Percentiles rank a stretch among this genome's conserved stretches.
phyloP scores from a whole-genome alignment of 2,797 vertebrate species.

The Moxostoma hubbsi region DNA sequence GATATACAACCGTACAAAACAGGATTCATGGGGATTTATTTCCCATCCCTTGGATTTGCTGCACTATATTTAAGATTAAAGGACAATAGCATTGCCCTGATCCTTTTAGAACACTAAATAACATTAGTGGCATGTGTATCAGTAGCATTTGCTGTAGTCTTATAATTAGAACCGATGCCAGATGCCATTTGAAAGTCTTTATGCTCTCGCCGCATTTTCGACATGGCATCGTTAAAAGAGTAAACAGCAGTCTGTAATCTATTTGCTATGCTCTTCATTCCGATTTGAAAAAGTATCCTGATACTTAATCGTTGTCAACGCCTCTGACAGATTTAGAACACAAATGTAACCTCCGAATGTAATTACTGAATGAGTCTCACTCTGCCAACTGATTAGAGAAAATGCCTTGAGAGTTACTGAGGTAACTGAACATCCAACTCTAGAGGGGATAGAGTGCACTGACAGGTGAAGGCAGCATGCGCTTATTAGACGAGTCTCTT shows the following conservation, averaged over 20 bases:
- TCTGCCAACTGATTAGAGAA: slow-evolving; percentile 50
- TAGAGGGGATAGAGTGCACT: slow-evolving; percentile 36
- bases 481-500: slow-evolving; percentile 37
- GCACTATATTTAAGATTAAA: slow-evolving; percentile 7
- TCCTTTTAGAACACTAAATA: slow-evolving; percentile 19
- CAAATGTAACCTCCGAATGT: slow-evolving; percentile 49
- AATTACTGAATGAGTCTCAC: slow-evolving; percentile 51
- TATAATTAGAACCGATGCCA: slow-evolving; percentile 18
- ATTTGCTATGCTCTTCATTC: slow-evolving; percentile 44
- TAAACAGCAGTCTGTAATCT: slow-evolving; percentile 43
- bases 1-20: not conserved
- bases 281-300: slow-evolving; percentile 44
- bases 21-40: not conserved
- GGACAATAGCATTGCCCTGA: not conserved
- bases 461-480: slow-evolving; percentile 46
- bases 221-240: slow-evolving; percentile 36
- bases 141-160: slow-evolving; percentile 3
- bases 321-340: slow-evolving; percentile 51
- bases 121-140: not conserved
- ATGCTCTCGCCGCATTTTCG: not conserved
- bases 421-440: slow-evolving; percentile 51
- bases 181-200: slow-evolving; percentile 18
- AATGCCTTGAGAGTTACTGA: slow-evolving; percentile 47
- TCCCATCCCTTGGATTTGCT: not conserved
- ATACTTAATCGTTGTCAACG: slow-evolving; percentile 45